phyloP scores from a whole-genome alignment of 2,797 vertebrate genomes.

The Myotis vivesi region DNA sequence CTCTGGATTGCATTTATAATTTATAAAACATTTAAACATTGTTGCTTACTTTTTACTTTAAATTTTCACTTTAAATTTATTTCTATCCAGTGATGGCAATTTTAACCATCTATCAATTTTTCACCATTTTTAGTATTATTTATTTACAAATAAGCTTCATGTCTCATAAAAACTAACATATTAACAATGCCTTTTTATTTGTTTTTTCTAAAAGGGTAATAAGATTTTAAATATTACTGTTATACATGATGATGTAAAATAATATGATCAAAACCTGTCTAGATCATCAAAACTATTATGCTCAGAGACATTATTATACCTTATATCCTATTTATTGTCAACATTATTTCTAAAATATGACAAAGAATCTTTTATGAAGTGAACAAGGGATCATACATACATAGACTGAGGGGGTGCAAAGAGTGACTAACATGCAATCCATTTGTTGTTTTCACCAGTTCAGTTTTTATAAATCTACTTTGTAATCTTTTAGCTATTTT shows the following conservation, averaged over 20 bases:
- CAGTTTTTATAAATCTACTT: not conserved
- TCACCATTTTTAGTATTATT: not conserved
- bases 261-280: not conserved
- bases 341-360: not conserved
- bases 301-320: not conserved
- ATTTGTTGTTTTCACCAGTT: not conserved
- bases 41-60: conserved; percentile 44
- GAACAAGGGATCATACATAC: not conserved
- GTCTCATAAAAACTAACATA: not conserved
- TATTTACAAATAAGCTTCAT: conserved; percentile 5
- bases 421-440: not conserved
- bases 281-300: not conserved
- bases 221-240: conserved; percentile 16
- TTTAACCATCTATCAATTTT: conserved; percentile 42
- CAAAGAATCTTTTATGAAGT: not conserved
- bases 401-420: not conserved
- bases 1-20: conserved; percentile 33
- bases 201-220: conserved; percentile 13
- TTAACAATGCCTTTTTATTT: not conserved
- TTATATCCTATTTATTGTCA: not conserved
- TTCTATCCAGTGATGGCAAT: not conserved
- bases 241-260: not conserved
- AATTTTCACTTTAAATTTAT: conserved; percentile 58
- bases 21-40: conserved; percentile 43
- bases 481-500: conserved; percentile 2